Conservation (phyloP, 2,113 vertebrate genomes). For the Meriones unguiculatus region DNA sequence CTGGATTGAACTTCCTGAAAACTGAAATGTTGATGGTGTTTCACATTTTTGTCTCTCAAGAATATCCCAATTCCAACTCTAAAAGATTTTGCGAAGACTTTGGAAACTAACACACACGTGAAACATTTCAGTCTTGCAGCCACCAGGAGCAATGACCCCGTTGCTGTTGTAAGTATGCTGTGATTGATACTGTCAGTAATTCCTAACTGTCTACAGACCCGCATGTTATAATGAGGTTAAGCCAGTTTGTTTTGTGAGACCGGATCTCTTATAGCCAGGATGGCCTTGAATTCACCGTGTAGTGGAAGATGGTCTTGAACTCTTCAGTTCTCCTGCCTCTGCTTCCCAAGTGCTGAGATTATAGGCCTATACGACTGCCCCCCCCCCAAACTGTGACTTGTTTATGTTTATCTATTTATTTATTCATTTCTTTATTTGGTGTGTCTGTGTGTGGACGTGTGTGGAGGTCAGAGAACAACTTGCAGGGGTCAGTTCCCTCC, state of each 20-base stretch:
- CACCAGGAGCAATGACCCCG: slow-evolving; percentile 97
- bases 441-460: neutral
- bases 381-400: too few relatives aligned
- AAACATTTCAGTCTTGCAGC: slow-evolving; percentile 96
- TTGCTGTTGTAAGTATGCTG: slow-evolving; percentile 92
- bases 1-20: neutral
- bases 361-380: neutral
- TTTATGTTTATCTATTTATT: too few relatives aligned
- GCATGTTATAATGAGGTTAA: neutral
- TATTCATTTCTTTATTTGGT: neutral
- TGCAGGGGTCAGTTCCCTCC: neutral
- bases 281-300: neutral
- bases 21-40: slow-evolving; percentile 36
- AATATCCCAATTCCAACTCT: slow-evolving; percentile 98
- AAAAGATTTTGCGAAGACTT: slow-evolving; percentile 97
- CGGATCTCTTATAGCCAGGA: neutral
- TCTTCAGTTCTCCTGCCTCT: neutral
- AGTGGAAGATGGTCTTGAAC: neutral
- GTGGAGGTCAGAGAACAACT: neutral
- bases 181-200: rapidly evolving
- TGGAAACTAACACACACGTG: slow-evolving; percentile 95
- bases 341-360: neutral
- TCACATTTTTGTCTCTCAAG: slow-evolving; percentile 87
- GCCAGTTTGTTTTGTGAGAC: neutral
- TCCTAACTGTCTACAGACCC: rapidly evolving